Evolutionary conservation across 1,140 invertebrate genomes (phyloP), one percentile per base, ranked within the genome.

Genomic region (Neodiprion lecontei): DNA sequence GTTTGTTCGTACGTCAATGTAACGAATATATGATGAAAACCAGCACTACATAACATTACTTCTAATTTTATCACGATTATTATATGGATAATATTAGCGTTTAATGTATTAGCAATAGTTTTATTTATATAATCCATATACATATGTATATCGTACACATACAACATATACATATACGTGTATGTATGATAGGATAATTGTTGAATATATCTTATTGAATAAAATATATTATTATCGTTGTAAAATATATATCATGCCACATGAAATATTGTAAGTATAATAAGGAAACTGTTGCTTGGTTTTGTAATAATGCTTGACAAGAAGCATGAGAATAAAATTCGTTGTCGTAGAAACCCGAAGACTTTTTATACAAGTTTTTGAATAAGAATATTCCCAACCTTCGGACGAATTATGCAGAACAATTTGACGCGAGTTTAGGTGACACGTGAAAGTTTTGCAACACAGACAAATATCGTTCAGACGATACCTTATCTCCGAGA

Each of bases 271-370:
- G 83, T 77, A 79, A 81, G 73, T 68, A 67, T 17, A 76, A 74
- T 77, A 72, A 75, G 72, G 53, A 82, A 82, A 79, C 87, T 88
- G 87, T 88, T 89, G 87, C 88, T 88, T 88, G 80, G 84, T 89
- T 89, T 89, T 89, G 84, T 89, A 88, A 89, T 86, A 83, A 85
- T 88, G 87, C 86, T 87, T 85, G 79, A 81, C 67, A 78, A 84
- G 85, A 88, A 83, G 76, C 71, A 84, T 84, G 83, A 73, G 77
- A 81, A 84, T 76, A 82, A 84, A 87, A 85, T 79, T 86, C 86
- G 84, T 86, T 85, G 84, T 87, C 80, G 84, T 87, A 85, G 84
- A 83, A 80, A 77, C 12, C 11, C 3, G 65, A 49, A 66, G 40
- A 68, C 12, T 48, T 17, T 17, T 0, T 0, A 75, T n/a, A 48